A percentile compares a stretch with the other conserved stretches of the same genome.
Evolutionary conservation across 2,797 vertebrate species (phyloP).

Genomic region (Sebastes nivosus): DNA sequence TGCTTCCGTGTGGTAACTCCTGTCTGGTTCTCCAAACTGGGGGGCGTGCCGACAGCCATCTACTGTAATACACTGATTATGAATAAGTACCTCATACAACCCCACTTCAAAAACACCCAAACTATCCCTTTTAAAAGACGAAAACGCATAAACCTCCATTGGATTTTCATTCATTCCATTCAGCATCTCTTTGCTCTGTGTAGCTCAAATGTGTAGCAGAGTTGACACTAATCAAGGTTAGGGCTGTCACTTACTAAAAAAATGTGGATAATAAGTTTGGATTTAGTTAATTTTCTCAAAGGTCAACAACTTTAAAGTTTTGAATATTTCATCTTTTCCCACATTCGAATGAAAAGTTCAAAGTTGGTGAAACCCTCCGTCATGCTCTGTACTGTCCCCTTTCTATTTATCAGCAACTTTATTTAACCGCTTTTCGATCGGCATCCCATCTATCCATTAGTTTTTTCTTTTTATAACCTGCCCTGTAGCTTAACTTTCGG

Average conservation of each 20-base stretch:
- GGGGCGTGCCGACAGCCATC: too few relatives aligned
- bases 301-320: neutral
- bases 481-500: neutral
- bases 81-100: rapidly evolving
- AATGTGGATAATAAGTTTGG: neutral
- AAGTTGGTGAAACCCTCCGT: neutral
- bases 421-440: neutral
- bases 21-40: too few relatives aligned
- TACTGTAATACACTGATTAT: too few relatives aligned
- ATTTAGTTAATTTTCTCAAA: neutral
- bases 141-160: neutral
- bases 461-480: neutral
- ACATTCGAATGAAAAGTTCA: neutral
- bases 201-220: too few relatives aligned
- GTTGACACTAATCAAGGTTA: neutral
- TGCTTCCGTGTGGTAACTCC: too few relatives aligned
- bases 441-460: neutral
- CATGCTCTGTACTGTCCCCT: too few relatives aligned
- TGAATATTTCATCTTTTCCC: neutral
- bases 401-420: neutral
- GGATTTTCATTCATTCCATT: neutral
- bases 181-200: neutral
- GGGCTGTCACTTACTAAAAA: neutral
- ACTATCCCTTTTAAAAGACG: neutral
- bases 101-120: too few relatives aligned